A percentile compares a stretch with the other conserved stretches of the same genome.
phyloP scores from a whole-genome alignment of 2,797 vertebrate genomes.

The Lemur catta region DNA sequence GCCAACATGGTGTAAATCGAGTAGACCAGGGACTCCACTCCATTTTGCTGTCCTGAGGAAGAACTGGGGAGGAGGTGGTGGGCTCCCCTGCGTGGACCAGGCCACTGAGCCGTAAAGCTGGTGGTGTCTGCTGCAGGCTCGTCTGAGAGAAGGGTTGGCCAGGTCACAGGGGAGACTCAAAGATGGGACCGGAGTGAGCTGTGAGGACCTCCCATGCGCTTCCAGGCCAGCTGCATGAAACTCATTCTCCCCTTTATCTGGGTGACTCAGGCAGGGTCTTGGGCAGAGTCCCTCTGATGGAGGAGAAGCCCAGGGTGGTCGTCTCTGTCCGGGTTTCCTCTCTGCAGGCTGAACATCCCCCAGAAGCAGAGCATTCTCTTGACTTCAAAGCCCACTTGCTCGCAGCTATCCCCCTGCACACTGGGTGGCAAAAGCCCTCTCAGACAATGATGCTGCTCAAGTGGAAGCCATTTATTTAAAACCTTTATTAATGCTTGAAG shows the following conservation, averaged over 20 bases:
- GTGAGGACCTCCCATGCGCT: rapidly evolving
- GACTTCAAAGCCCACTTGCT: not conserved
- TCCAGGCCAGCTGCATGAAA: not conserved
- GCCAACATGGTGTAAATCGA: rapidly evolving
- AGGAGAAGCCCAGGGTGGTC: not conserved
- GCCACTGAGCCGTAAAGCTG: not conserved
- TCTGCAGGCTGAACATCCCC: rapidly evolving
- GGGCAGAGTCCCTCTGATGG: not conserved
- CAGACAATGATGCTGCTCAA: not conserved
- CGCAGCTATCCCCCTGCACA: not conserved
- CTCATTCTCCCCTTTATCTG: not conserved
- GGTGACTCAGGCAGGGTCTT: not conserved
- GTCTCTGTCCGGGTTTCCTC: not conserved
- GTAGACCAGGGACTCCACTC: not conserved
- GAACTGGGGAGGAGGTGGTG: not conserved
- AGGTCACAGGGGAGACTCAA: not conserved
- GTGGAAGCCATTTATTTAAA: conserved; percentile 68
- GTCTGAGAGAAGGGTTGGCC: not conserved
- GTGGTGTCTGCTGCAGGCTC: not conserved
- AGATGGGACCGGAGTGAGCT: not conserved
- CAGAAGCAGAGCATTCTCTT: not conserved
- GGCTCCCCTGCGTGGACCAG: not conserved
- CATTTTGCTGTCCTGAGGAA: not conserved
- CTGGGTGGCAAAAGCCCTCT: not conserved
- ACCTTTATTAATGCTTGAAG: conserved; percentile 80